These are phyloP conservation scores for Dryadula phaetusa DNA, from an alignment of 2,888 invertebrate species.

Conservation along the genomic window DNA sequence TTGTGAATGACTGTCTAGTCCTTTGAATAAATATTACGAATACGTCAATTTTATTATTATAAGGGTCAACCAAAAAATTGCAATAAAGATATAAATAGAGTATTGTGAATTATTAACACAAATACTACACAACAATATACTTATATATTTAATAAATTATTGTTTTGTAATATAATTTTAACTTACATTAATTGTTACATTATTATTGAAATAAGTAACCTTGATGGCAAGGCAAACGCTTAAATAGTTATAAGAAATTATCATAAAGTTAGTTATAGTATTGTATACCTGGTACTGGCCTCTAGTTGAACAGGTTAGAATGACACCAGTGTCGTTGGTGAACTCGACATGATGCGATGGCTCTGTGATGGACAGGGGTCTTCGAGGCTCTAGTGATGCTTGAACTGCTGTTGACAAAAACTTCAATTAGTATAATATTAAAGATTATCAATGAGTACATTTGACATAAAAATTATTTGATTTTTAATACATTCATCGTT, in stretches of 20 bases:
- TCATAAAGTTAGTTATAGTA: background rate
- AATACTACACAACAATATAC: too few species aligned
- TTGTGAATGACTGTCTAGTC: background rate
- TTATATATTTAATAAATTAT: too few species aligned
- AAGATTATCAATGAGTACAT: background rate
- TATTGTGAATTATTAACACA: too few species aligned
- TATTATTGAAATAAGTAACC: too few species aligned
- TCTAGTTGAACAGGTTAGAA: conserved; percentile 88
- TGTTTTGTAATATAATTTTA: too few species aligned
- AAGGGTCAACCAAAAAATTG: background rate
- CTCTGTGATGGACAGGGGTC: conserved; percentile 86
- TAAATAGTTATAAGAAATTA: too few species aligned
- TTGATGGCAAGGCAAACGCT: too few species aligned
- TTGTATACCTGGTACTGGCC: conserved; percentile 86
- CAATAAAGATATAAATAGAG: background rate
- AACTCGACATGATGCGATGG: conserved; percentile 91
- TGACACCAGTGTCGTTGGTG: conserved; percentile 89
- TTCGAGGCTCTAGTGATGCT: conserved; percentile 86
- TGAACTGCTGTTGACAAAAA: conserved; percentile 74
- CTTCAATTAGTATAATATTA: background rate
- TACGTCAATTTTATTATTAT: background rate
- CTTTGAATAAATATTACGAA: background rate
- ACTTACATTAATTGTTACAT: too few species aligned
- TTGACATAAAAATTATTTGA: too few species aligned
- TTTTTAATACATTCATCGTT: too few species aligned